A percentile compares a stretch with the other conserved stretches of the same genome.
Evolutionary conservation across 2,888 invertebrate genomes (phyloP).

Genomic region (Heliconius aoede): DNA sequence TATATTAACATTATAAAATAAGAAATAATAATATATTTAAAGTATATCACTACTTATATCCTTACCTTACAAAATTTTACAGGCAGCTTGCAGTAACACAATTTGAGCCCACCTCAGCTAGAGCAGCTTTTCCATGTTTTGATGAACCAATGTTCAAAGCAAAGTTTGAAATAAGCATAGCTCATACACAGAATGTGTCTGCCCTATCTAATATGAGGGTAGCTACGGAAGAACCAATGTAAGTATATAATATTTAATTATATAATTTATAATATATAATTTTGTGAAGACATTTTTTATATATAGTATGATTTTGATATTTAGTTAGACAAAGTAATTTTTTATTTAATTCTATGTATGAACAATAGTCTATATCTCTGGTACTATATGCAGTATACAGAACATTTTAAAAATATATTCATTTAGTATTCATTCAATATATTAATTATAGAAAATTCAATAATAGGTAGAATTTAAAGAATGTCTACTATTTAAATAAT

Average conservation of each 20-base stretch:
- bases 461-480: background rate
- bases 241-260: slow-evolving; percentile 55
- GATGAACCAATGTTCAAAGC: slow-evolving; percentile 91
- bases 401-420: too few relatives aligned
- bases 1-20: too few relatives aligned
- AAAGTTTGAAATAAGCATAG: slow-evolving; percentile 88
- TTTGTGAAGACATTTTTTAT: too few relatives aligned
- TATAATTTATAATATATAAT: too few relatives aligned
- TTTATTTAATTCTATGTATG: too few relatives aligned
- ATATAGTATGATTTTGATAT: too few relatives aligned
- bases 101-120: slow-evolving; percentile 86
- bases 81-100: slow-evolving; percentile 86
- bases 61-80: slow-evolving; percentile 32
- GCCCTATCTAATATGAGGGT: slow-evolving; percentile 89
- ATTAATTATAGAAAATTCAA: too few relatives aligned
- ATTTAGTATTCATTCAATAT: too few relatives aligned
- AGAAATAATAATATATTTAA: too few relatives aligned
- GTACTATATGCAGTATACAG: too few relatives aligned
- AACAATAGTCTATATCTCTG: too few relatives aligned
- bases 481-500: background rate
- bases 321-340: too few relatives aligned
- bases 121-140: slow-evolving; percentile 89
- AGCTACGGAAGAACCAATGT: slow-evolving; percentile 80
- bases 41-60: background rate
- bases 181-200: slow-evolving; percentile 85